Evolutionary conservation across 2,888 invertebrate genomes (phyloP).

Genomic region (Pandemis cinnamomeana): DNA sequence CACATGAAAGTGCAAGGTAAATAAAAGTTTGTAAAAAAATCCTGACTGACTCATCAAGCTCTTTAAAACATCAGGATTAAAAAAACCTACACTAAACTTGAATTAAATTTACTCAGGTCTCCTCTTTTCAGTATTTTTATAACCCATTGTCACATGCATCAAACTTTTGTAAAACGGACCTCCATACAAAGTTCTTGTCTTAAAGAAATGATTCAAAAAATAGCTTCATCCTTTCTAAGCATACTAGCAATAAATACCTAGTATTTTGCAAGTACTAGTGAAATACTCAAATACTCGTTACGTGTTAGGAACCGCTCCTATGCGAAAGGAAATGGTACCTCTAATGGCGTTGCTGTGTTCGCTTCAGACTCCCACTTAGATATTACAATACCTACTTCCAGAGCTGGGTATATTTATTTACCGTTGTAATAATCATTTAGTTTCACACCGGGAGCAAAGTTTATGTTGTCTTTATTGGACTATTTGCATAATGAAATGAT

Average conservation of each 20-base stretch:
- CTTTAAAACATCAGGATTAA: no score
- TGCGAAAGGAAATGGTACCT: conserved; percentile 34
- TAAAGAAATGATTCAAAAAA: no score
- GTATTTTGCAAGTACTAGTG: background rate
- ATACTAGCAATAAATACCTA: background rate
- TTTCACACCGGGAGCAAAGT: conserved; percentile 15
- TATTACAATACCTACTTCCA: conserved; percentile 39
- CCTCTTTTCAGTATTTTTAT: no score
- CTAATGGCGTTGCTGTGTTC: conserved; percentile 43
- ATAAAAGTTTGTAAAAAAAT: no score
- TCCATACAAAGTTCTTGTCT: no score
- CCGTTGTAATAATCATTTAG: conserved; percentile 19
- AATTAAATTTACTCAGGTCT: no score
- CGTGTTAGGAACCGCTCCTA: background rate
- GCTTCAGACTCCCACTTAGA: conserved; percentile 20
- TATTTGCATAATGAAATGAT: conserved; percentile 9
- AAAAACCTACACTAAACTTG: no score
- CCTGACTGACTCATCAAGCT: no score
- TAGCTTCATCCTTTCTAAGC: background rate
- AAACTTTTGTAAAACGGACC: no score
- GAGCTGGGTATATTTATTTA: conserved; percentile 16
- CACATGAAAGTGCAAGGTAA: no score
- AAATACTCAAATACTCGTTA: background rate
- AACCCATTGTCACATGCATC: no score
- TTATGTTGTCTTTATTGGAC: conserved; percentile 17